Evolutionary conservation across 2,113 vertebrate species (phyloP), one percentile per base, ranked within the genome.

Genomic region (Xenopus borealis): DNA sequence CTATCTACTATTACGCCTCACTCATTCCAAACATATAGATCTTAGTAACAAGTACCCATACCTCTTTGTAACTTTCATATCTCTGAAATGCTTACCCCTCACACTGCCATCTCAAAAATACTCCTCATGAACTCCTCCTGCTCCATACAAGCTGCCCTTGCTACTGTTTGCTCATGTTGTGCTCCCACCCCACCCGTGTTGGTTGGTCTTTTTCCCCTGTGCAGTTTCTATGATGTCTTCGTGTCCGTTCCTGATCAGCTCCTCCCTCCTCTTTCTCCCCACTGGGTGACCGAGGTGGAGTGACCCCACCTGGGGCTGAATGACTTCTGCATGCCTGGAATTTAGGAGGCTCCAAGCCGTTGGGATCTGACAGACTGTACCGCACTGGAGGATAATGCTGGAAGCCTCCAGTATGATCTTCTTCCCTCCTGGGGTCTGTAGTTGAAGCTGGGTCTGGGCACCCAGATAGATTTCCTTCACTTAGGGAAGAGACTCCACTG

Each of bases 401-500:
- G 94, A 87, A 79, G 94, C 95, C 85, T 96, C 94, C 0, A 94
- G 95, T 1, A 92, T 93, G 47, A 92, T 95, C 95, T 94, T 97
- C 81, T 94, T 88, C 86, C 94, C 95, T 80, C 93, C 94, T 7
- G 94, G 94, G 79, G 90, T 97, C 96, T 92, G 94, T 89, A 75
- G 93, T 94, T 70, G 96, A 94, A 44, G 93, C 94, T 79, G 91
- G 94, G 82, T 90, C 93, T 62, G 92, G 94, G 79, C 79, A 92
- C 83, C 88, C 94, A 55, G 70, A 94, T 75, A 95, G 97, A 85
- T 96, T 96, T 80, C 95, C 97, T 85, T 98, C 96, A 0, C 96
- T 98, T 81, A 98, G 80, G 74, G 96, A 98, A 52, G 96, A 98
- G 33, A 98, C 95, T 0, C 96, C 96, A 0, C 96, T 98, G 90